Evolutionary conservation across 1,140 invertebrate species (phyloP).

Genomic region (Reticulitermes speratus): DNA sequence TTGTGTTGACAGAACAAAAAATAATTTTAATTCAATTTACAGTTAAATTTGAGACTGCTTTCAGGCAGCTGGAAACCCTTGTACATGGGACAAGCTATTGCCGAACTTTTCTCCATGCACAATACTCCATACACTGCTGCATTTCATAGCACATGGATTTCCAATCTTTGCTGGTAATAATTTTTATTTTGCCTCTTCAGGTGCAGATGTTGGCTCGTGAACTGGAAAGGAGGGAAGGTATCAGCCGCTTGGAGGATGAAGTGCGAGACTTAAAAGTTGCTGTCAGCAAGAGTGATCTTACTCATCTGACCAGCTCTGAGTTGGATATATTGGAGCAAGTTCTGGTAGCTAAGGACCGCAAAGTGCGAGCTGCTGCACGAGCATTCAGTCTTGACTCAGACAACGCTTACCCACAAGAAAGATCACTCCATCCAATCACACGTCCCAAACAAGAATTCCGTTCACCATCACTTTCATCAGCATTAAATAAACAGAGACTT

Average conservation of each 20-base stretch:
- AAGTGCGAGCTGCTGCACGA: conserved; percentile 37
- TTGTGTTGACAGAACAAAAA: too few species aligned
- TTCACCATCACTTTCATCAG: background rate
- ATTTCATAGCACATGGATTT: too few species aligned
- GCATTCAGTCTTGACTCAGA: conserved; percentile 38
- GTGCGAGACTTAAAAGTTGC: conserved; percentile 34
- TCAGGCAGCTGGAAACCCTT: too few species aligned
- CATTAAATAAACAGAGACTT: background rate
- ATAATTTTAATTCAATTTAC: too few species aligned
- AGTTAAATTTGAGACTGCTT: too few species aligned
- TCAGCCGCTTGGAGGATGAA: conserved; percentile 35
- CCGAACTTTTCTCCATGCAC: too few species aligned
- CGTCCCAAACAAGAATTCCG: background rate
- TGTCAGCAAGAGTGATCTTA: conserved; percentile 26
- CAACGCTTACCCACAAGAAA: background rate
- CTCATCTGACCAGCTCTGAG: conserved; percentile 36
- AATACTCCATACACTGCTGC: too few species aligned
- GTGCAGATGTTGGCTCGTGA: conserved; percentile 68
- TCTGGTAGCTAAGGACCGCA: conserved; percentile 34
- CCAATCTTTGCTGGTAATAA: too few species aligned
- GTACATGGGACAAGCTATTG: too few species aligned
- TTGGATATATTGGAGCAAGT: conserved; percentile 39
- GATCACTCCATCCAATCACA: background rate
- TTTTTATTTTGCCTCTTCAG: background rate
- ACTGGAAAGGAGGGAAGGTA: conserved; percentile 59